Percentiles rank a stretch among this genome's conserved stretches.
These are phyloP conservation scores for Dicyrtoma fusca DNA, from an alignment of 2,888 invertebrate genomes.

Conservation along the genomic window DNA sequence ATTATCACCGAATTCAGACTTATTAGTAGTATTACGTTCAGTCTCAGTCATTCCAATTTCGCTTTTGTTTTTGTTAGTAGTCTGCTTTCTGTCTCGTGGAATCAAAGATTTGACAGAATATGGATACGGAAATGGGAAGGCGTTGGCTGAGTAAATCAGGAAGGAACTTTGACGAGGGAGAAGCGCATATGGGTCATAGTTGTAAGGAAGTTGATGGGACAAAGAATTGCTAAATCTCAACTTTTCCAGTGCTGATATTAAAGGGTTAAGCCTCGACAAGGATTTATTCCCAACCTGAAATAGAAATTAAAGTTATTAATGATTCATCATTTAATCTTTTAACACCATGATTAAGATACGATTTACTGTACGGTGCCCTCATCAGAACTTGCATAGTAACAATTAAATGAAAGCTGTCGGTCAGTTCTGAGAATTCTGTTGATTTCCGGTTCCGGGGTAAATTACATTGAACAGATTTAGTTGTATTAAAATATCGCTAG, in stretches of 20 bases:
- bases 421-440: no score
- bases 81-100: neutral
- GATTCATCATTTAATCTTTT: no score
- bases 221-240: neutral
- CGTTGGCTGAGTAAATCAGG: constrained; percentile 14
- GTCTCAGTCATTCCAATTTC: neutral
- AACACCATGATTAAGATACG: no score
- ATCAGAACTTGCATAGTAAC: no score
- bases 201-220: neutral
- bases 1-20: constrained; percentile 5
- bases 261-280: constrained; percentile 12
- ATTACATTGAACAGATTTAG: no score
- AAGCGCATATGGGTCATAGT: constrained; percentile 31
- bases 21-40: neutral
- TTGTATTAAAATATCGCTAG: no score
- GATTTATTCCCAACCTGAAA: constrained; percentile 10
- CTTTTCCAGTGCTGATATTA: constrained; percentile 1
- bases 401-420: no score
- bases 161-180: constrained; percentile 14
- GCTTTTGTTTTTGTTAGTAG: neutral
- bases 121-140: constrained; percentile 23
- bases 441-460: no score
- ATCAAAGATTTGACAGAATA: no score
- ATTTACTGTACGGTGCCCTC: no score
- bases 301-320: no score